phyloP scores from a whole-genome alignment of 2,113 vertebrate species.

The Castor canadensis region DNA sequence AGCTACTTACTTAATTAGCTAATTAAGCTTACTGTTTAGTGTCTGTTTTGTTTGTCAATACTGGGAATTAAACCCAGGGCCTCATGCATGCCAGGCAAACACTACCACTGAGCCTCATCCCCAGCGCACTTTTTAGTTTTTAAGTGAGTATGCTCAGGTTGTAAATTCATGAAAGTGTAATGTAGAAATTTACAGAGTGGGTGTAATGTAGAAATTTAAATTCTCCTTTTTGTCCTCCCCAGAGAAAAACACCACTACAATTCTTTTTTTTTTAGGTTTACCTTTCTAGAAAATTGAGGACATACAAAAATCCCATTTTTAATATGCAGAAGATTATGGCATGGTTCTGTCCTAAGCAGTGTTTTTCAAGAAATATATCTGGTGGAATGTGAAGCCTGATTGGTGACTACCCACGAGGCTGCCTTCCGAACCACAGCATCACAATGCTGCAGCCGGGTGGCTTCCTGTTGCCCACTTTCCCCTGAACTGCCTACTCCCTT shows the following conservation, averaged over 20 bases:
- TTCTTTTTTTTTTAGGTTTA: background rate
- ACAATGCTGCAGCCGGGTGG: no score
- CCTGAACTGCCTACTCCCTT: background rate
- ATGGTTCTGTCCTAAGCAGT: background rate
- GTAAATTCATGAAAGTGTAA: background rate
- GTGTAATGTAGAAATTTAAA: background rate
- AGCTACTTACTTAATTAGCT: background rate
- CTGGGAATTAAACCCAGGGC: no score
- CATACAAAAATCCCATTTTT: background rate
- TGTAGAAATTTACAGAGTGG: background rate
- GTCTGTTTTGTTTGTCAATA: no score
- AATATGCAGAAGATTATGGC: background rate
- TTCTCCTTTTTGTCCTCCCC: background rate
- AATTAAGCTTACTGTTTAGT: background rate
- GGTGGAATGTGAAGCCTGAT: background rate
- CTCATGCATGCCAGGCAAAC: no score
- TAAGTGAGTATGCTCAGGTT: background rate
- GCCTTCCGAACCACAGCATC: background rate
- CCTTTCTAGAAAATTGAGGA: background rate
- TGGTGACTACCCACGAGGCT: background rate
- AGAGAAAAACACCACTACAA: background rate
- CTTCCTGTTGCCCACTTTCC: rapidly evolving
- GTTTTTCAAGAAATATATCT: background rate
- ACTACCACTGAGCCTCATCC: no score
- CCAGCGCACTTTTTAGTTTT: background rate